Conservation (phyloP, 2,113 vertebrate species). For the Caranx ignobilis region DNA sequence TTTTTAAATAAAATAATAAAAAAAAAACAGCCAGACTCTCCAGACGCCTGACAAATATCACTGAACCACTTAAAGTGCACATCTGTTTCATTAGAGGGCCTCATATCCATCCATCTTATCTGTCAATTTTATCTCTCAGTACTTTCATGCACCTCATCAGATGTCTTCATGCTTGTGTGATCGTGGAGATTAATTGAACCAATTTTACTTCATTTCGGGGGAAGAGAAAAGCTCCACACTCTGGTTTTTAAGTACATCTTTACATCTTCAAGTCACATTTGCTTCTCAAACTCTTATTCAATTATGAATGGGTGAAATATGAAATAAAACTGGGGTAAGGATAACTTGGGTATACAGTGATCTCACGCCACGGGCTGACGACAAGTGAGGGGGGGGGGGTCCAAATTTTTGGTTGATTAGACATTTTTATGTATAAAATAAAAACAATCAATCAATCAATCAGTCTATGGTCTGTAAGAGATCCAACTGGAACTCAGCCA, state of each 20-base stretch:
- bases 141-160: constrained; percentile 53
- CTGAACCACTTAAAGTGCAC: constrained; percentile 81
- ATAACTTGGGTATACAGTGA: constrained; percentile 9
- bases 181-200: constrained; percentile 65
- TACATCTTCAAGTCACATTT: constrained; percentile 30
- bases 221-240: constrained; percentile 23
- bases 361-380: constrained; percentile 8
- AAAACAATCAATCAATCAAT: too few species aligned
- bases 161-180: constrained; percentile 51
- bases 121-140: constrained; percentile 67
- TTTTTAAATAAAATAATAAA: constrained; percentile 19
- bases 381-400: too few species aligned
- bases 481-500: too few species aligned
- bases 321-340: background rate
- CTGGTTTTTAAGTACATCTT: constrained; percentile 28
- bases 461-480: too few species aligned
- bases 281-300: constrained; percentile 20
- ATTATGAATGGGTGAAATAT: constrained; percentile 18
- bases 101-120: constrained; percentile 79
- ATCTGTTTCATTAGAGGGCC: constrained; percentile 81
- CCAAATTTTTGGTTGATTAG: too few species aligned
- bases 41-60: constrained; percentile 69
- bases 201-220: constrained; percentile 55
- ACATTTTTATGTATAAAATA: too few species aligned
- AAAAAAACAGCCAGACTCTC: constrained; percentile 58